Evolutionary conservation across 2,113 vertebrate genomes (phyloP).

Genomic region (Daphoenositta chrysoptera): DNA sequence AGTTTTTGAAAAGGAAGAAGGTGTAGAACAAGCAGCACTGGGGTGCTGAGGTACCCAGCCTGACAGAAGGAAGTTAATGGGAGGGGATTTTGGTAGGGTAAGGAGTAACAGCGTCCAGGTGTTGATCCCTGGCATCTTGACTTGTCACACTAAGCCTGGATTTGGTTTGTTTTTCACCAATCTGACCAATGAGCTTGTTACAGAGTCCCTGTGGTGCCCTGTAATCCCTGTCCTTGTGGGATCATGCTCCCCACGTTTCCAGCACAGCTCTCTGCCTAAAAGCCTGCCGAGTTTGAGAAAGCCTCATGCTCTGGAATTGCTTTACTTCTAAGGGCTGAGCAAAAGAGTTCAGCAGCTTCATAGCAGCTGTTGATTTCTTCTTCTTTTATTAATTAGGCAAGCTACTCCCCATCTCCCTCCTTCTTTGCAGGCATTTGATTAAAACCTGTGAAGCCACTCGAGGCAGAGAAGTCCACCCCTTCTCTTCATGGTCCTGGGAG

Average conservation of each 20-base stretch:
- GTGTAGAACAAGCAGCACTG: neutral
- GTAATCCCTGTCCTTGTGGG: neutral
- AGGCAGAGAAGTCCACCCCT: neutral
- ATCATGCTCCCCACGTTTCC: neutral
- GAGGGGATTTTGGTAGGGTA: neutral
- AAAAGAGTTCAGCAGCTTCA: neutral
- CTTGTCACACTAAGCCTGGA: neutral
- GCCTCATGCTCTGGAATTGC: neutral
- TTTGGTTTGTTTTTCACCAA: neutral
- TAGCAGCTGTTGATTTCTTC: neutral
- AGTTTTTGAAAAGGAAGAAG: neutral
- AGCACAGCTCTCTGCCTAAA: neutral
- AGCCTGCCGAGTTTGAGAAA: neutral
- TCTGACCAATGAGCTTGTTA: neutral
- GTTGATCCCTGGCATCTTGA: neutral
- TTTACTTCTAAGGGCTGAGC: neutral
- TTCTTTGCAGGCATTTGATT: neutral
- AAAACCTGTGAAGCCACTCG: neutral
- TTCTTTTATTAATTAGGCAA: neutral
- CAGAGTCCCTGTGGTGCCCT: neutral
- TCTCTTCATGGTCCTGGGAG: neutral
- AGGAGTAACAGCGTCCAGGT: neutral
- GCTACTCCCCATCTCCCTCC: neutral
- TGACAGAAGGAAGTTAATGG: neutral
- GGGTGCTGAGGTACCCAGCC: neutral